phyloP scores from a whole-genome alignment of 37 sponge, comb jelly and placozoan genomes.

The Cliona cf. orientalis region DNA sequence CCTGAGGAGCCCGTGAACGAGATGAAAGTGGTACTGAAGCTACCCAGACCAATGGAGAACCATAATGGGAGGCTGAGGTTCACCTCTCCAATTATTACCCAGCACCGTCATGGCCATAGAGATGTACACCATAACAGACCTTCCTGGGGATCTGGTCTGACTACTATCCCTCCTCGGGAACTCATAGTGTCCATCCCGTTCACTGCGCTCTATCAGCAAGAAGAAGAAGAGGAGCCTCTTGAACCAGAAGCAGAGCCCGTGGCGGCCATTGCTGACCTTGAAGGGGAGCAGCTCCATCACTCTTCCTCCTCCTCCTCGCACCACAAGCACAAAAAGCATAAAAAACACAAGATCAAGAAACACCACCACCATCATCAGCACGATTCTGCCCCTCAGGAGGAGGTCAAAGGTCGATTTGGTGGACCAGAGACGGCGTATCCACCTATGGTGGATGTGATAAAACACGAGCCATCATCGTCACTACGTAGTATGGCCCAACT shows the following conservation, averaged over 20 bases:
- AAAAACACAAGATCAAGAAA: slow-evolving; percentile 46
- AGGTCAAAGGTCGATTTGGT: neutral
- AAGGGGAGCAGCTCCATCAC: neutral
- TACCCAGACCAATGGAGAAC: neutral
- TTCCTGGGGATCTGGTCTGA: no score
- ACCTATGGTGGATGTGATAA: neutral
- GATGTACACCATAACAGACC: no score
- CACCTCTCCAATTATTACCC: no score
- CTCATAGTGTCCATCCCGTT: neutral
- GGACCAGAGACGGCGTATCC: neutral
- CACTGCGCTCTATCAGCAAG: neutral
- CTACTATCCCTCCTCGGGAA: neutral
- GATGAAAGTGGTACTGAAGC: neutral
- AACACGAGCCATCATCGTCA: neutral
- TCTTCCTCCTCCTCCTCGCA: neutral
- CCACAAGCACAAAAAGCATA: slow-evolving; percentile 13
- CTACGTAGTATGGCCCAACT: no score
- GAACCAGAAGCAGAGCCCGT: neutral
- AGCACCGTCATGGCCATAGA: no score
- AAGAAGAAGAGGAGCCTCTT: neutral
- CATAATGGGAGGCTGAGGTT: no score
- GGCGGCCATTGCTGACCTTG: neutral
- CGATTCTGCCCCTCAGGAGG: neutral
- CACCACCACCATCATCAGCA: neutral
- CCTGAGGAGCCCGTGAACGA: neutral